Evolutionary conservation across 2,888 invertebrate species (phyloP), one percentile per base, ranked within the genome.

Genomic region (Dione vanillae): DNA sequence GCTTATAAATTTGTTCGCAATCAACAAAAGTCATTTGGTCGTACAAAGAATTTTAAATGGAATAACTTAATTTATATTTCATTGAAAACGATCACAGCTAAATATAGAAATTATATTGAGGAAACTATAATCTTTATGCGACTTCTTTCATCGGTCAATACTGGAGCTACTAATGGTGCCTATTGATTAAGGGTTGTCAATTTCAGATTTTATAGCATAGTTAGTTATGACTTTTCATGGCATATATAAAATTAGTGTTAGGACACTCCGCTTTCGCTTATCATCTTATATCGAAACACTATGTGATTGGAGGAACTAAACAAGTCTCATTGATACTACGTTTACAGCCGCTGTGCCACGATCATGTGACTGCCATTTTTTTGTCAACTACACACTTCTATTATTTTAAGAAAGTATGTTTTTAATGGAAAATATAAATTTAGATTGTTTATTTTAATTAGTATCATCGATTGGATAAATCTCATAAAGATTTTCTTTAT

Each of bases 121-220:
- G 68, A 69, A 69, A 43, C 68, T 47, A 61, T 69, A 54, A 56
- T 40, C 40, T 62, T 64, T 47, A 69, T 40, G 40, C 12, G 54
- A 68, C 56, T 69, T 54, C 54, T 69, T 37, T 69, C 62, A 41
- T 20, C 68, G 16, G 62, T 65, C 52, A 43, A 65, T 65, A 54
- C 27, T 49, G 27, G 14, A 49, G 35, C 14, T 20, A 5, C 49
- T 49, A 35, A 37, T 37, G 40, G 64, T 49, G 27, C n/a, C 19
- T 64, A 40, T 51, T 35, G 37, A 19, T 64, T 19, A 20, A 64
- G 64, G 64, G 49, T 19, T 64, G 40, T 2, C 47, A 40, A 9
- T 43, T 14, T 14, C 12, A 27, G 27, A 27, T 27, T 3, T 27
- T 3, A 27, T 27, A 27, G 5, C 14, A 43, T 2, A 11, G 27